Evolutionary conservation across 2,113 vertebrate genomes (phyloP), one percentile per base, ranked within the genome.

Genomic region (Leptocoma aspasia): DNA sequence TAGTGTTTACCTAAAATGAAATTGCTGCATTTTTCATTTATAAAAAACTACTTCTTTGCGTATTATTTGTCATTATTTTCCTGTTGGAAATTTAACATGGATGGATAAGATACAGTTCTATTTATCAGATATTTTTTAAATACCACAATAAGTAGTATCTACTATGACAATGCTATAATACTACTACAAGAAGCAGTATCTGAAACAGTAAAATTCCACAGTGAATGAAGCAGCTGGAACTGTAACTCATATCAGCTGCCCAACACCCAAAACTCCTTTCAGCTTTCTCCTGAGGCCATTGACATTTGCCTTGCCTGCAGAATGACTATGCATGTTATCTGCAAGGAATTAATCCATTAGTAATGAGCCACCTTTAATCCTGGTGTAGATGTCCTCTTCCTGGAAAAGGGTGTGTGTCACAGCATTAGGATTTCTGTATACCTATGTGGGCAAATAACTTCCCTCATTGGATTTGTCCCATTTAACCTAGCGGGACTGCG

Each of bases 281-380:
- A 83, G 54, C 33, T 92, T 88, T 78, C 72, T 83, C 56, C 37
- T 47, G 33, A 73, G 86, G 64, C 65, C 56, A 0, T 39, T 93
- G 81, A 77, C 69, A 53, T 86, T 93, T 91, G 49, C 81, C 45
- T 95, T 2, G 5, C 64, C 91, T 44, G 81, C 80, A 89, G 72
- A 91, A 94, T 94, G 92, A 86, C 95, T 96, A 1, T 96, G 93
- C 82, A 73, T 84, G 64, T 86, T 89, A 52, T 78, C 89, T 84
- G 60, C 41, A 63, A 90, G 35, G 42, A 60, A 16, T 89, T 78
- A 89, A 50, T 70, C 27, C 47, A 64, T 59, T 86, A 66, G 53
- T 60, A 75, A 86, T 78, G 70, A 89, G 37, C 65, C 65, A 45
- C 39, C 44, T 92, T 82, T 82, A 75, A 82, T 76, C 65, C 57